These are phyloP conservation scores for Brachionus manjavacas DNA, from an alignment of 1,140 invertebrate genomes.

Conservation along the genomic window DNA sequence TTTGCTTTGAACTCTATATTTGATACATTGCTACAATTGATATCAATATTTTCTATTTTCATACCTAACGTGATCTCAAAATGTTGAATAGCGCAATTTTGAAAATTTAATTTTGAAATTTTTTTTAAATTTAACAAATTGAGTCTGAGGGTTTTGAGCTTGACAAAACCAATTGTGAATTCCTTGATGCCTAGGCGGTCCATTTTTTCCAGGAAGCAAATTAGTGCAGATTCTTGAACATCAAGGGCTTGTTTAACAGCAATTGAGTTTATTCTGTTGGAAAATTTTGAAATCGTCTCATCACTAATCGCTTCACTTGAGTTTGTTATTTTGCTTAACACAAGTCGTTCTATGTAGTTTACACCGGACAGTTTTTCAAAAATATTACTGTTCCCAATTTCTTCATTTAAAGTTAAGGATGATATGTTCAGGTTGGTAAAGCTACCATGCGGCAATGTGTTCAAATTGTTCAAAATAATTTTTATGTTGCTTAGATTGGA, in stretches of 20 bases:
- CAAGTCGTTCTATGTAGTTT: background rate
- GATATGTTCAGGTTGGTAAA: background rate
- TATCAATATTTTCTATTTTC: background rate
- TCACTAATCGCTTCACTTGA: background rate
- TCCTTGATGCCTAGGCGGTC: background rate
- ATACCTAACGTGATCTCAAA: background rate
- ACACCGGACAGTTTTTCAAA: background rate
- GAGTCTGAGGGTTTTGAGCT: background rate
- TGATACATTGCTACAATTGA: background rate
- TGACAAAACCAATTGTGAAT: background rate
- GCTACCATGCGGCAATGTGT: background rate
- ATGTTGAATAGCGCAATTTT: background rate
- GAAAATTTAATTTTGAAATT: background rate
- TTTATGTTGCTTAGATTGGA: background rate
- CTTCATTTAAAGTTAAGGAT: background rate
- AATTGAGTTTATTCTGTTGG: background rate
- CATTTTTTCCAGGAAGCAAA: background rate
- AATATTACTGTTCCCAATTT: background rate
- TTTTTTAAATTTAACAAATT: background rate
- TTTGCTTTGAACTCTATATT: background rate
- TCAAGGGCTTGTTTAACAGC: background rate
- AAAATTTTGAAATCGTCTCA: background rate
- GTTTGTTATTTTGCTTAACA: background rate
- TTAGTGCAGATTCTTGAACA: background rate
- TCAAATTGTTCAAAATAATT: background rate